Percentiles rank a stretch among this genome's conserved stretches.
Conservation (phyloP, 2,888 invertebrate species). For the Dorcus hopei region DNA sequence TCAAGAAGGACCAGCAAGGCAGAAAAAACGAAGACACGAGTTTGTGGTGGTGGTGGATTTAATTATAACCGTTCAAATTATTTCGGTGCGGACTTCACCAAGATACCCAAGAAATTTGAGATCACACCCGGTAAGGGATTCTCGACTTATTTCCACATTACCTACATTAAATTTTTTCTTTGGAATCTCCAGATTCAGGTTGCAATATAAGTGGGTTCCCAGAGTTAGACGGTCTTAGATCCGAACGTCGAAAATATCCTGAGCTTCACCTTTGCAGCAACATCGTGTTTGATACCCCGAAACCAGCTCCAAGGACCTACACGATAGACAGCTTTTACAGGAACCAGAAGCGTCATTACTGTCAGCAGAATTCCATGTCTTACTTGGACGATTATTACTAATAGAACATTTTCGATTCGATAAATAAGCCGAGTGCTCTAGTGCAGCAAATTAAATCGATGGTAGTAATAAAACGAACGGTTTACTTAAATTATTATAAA, state of each 20-base stretch:
- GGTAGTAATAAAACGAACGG: too few relatives aligned
- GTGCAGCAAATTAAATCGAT: too few relatives aligned
- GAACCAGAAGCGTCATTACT: constrained; percentile 9
- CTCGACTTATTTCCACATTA: too few relatives aligned
- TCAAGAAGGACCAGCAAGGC: too few relatives aligned
- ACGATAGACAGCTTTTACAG: constrained; percentile 4
- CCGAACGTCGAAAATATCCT: constrained; percentile 2
- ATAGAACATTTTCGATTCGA: background rate
- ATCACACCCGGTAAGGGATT: too few relatives aligned
- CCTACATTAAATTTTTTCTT: background rate
- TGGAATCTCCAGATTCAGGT: constrained; percentile 1
- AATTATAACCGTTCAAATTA: too few relatives aligned
- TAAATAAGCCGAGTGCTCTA: too few relatives aligned
- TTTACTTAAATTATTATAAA: background rate
- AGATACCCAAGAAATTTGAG: too few relatives aligned
- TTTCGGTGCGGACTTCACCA: too few relatives aligned
- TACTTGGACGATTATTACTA: constrained; percentile 11
- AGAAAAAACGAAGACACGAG: too few relatives aligned
- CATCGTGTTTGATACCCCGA: background rate
- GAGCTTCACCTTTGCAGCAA: constrained; percentile 4
- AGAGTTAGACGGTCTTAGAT: background rate
- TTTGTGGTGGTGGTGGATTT: too few relatives aligned
- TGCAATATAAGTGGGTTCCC: constrained; percentile 2
- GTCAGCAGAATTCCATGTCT: constrained; percentile 1
- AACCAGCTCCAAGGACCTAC: background rate